Base-by-base conservation (phyloP, 2,113 vertebrate species). In the Garra rufa region DNA sequence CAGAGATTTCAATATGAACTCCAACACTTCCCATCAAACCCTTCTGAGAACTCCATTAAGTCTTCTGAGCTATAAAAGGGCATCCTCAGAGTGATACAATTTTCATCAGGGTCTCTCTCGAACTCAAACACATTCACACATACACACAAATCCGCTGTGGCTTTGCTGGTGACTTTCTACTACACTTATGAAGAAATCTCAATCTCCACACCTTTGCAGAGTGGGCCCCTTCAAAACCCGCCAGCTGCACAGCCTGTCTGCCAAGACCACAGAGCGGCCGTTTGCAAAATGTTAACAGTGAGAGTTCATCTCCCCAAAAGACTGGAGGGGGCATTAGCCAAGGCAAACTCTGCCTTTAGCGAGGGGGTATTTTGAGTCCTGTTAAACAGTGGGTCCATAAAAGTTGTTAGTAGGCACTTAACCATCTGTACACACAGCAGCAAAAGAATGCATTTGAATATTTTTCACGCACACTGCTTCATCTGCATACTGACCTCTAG, bases 361-460 rank as follows among this genome's bases (percentile, higher is more conserved):
- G 44, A 81, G 76, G 86, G 87, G 87, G 88, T 92, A 91, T 82
- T 92, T 90, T 82, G 83, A 79, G 86, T 77, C 82, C 87, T 89
- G 85, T 90, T 90, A 89, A 89, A 87, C 88, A 85, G 89, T 86
- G 92, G 90, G 86, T 88, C 88, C 88, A 92, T 83, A 91, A 90
- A 92, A 87, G 88, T 90, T 91, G 91, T 92, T 93, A 94, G 92
- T 83, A 76, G 91, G 86, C 91, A 93, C 92, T 95, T 93, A 91
- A 92, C 93, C 94, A 95, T 95, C 94, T 94, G 94, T 92, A 92
- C 92, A 91, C 90, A 91, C 86, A 86, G 88, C 89, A 89, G 85
- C 88, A 92, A 84, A 85, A 38, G 83, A 90, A 83, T 87, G 79
- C 61, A 77, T 69, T 79, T 85, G 83, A 89, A 90, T 91, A 89